A percentile compares a stretch with the other conserved stretches of the same genome.
Evolutionary conservation across 2,888 invertebrate species (phyloP).

Genomic region (Lithophane semibrunnea): DNA sequence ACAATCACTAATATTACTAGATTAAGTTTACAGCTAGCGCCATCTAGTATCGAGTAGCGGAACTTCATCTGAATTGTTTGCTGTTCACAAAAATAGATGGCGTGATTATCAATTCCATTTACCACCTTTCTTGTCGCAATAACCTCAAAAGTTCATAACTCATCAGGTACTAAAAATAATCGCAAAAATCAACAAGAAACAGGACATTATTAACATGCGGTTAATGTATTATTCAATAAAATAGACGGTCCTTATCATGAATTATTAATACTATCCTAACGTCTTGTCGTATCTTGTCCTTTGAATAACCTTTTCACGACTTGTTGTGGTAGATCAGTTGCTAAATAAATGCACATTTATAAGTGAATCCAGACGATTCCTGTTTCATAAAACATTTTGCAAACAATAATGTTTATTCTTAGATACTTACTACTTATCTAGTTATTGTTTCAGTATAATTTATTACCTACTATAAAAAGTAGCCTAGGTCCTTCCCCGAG

Average conservation of each 20-base stretch:
- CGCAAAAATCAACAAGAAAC: constrained; percentile 36
- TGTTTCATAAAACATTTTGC: constrained; percentile 56
- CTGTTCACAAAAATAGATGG: constrained; percentile 19
- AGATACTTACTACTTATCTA: neutral
- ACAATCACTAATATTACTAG: neutral
- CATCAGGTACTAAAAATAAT: constrained; percentile 18
- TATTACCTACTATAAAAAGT: no score
- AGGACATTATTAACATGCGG: constrained; percentile 53
- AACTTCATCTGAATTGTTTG: neutral
- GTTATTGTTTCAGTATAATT: neutral
- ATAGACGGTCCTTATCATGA: constrained; percentile 49
- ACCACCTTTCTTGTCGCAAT: neutral
- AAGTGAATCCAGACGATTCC: constrained; percentile 40
- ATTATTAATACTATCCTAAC: constrained; percentile 51
- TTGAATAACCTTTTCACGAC: constrained; percentile 12
- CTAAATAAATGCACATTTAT: constrained; percentile 56
- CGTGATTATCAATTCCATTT: neutral
- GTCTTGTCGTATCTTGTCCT: constrained; percentile 36
- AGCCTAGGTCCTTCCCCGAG: no score
- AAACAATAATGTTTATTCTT: constrained; percentile 25
- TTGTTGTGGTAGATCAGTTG: constrained; percentile 62
- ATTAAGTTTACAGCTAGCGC: neutral
- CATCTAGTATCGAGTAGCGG: constrained; percentile 53
- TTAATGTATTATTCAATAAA: constrained; percentile 62
- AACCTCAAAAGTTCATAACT: neutral